Evolutionary conservation across 2,888 invertebrate species (phyloP).

Genomic region (Meteorus colon): DNA sequence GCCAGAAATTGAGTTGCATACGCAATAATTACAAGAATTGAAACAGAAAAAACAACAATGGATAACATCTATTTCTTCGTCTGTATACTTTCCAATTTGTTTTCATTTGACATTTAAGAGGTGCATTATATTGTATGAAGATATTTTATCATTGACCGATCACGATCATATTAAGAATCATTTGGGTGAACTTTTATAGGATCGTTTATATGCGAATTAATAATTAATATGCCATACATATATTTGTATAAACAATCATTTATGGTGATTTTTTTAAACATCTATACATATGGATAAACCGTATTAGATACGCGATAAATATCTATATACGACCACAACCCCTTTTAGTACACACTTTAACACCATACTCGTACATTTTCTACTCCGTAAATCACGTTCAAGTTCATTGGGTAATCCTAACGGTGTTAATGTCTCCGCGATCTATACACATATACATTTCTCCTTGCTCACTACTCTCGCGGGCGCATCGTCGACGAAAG

Average conservation of each 20-base stretch:
- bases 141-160: constrained; percentile 28
- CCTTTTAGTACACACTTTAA: constrained; percentile 1
- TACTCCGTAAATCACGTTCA: constrained; percentile 67
- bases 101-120: constrained; percentile 22
- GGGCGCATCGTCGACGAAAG: constrained; percentile 48
- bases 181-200: constrained; percentile 13
- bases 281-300: neutral
- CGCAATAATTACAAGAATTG: neutral
- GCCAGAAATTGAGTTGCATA: no score
- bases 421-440: constrained; percentile 68
- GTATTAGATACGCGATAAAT: neutral
- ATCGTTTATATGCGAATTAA: constrained; percentile 21
- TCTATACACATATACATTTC: constrained; percentile 9
- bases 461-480: constrained; percentile 36
- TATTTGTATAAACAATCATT: neutral
- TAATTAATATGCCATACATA: constrained; percentile 17
- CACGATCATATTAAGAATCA: constrained; percentile 21
- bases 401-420: constrained; percentile 71
- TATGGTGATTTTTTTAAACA: neutral
- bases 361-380: constrained; percentile 12
- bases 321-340: constrained; percentile 5
- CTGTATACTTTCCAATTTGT: neutral
- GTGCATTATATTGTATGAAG: constrained; percentile 1
- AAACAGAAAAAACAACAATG: neutral
- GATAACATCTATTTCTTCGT: neutral